phyloP scores from a whole-genome alignment of 2,888 invertebrate genomes.

The Hydriomena furcata region DNA sequence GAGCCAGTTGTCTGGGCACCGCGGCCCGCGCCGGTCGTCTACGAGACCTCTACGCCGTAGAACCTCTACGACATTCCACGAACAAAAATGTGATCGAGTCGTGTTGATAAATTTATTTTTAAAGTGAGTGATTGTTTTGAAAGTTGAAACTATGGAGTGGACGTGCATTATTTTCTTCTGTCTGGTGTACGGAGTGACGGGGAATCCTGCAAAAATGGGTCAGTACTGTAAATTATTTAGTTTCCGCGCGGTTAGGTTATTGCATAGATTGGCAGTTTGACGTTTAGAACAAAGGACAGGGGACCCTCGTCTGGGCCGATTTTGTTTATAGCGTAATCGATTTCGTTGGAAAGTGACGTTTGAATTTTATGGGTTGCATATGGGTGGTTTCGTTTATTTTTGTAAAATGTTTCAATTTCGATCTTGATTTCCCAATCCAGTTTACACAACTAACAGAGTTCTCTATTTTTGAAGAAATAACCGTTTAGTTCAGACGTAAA shows the following conservation, averaged over 20 bases:
- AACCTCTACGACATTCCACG: slow-evolving; percentile 41
- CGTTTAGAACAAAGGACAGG: slow-evolving; percentile 56
- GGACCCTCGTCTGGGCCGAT: slow-evolving; percentile 36
- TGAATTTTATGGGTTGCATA: background rate
- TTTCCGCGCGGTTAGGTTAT: slow-evolving; percentile 54
- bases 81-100: slow-evolving; percentile 56
- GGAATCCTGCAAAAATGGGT: slow-evolving; percentile 79
- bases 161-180: slow-evolving; percentile 49
- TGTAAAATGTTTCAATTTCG: too few relatives aligned
- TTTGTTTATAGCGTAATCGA: slow-evolving; percentile 38
- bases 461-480: too few relatives aligned
- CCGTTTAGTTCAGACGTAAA: too few relatives aligned
- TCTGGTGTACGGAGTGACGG: slow-evolving; percentile 51
- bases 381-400: background rate
- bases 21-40: slow-evolving; percentile 57
- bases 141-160: slow-evolving; percentile 61
- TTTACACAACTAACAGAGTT: too few relatives aligned
- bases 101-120: slow-evolving; percentile 43
- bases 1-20: slow-evolving; percentile 69
- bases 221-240: slow-evolving; percentile 66
- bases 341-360: slow-evolving; percentile 17
- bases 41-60: slow-evolving; percentile 45
- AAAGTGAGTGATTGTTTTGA: slow-evolving; percentile 49
- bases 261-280: slow-evolving; percentile 59
- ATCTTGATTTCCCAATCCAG: too few relatives aligned